These are phyloP conservation scores for Sanderia malayensis DNA, from an alignment of 30 jellyfish, hydroid and myxozoan species.

Conservation along the genomic window DNA sequence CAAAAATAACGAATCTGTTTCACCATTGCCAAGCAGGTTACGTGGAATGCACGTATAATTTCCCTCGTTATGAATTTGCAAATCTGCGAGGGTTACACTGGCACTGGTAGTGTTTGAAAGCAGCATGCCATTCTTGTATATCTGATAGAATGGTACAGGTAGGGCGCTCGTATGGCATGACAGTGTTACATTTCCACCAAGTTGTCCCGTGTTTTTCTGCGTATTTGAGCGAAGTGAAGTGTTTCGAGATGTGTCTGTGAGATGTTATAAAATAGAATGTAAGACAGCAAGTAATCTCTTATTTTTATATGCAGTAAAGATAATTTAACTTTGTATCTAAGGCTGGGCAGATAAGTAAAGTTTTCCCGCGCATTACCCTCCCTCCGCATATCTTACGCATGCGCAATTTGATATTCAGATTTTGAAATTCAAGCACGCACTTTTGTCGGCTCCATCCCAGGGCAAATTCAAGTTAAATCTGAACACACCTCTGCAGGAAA, in stretches of 20 bases:
- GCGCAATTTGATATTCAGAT: too few species aligned
- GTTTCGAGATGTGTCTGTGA: constrained; percentile 12
- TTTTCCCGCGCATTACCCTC: too few species aligned
- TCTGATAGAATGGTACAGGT: constrained; percentile 27
- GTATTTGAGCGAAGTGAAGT: constrained; percentile 7
- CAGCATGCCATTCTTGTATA: constrained; percentile 14
- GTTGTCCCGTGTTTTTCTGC: not conserved
- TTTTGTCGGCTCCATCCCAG: too few species aligned
- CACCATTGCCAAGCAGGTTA: constrained; percentile 18
- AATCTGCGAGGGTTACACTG: not conserved
- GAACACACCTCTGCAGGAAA: too few species aligned
- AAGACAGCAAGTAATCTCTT: too few species aligned
- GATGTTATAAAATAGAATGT: not conserved
- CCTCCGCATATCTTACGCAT: too few species aligned
- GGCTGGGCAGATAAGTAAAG: too few species aligned
- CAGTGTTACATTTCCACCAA: constrained; percentile 16
- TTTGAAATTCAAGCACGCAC: too few species aligned
- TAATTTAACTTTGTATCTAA: too few species aligned
- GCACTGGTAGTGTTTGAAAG: constrained; percentile 16
- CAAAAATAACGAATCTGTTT: not conserved
- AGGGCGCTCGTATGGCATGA: constrained; percentile 24
- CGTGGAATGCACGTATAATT: constrained; percentile 21
- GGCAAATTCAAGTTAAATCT: too few species aligned
- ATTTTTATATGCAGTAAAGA: too few species aligned
- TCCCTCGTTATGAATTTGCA: constrained; percentile 12